Conservation (phyloP, 2,113 vertebrate species). For the Pleuronectes platessa region DNA sequence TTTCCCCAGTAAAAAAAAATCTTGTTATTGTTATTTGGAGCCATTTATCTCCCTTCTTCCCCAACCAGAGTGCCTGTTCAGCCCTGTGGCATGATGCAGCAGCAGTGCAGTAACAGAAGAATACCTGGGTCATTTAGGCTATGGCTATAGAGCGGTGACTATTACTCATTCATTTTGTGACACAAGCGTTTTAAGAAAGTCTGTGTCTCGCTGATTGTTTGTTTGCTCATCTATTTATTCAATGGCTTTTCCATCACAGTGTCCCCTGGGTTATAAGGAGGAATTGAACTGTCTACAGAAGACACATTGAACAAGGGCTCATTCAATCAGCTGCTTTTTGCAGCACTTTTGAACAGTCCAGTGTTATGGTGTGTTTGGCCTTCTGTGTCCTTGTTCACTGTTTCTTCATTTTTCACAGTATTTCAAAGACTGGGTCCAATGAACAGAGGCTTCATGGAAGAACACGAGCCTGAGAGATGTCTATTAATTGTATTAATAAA, state of each 20-base stretch:
- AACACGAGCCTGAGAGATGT: neutral
- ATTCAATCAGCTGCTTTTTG: constrained; percentile 5
- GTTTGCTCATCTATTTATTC: neutral
- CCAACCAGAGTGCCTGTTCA: neutral
- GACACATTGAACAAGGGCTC: constrained; percentile 9
- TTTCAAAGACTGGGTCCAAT: neutral
- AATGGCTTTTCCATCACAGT: neutral
- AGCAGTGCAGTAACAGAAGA: neutral
- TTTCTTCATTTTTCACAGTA: neutral
- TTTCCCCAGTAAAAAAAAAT: neutral
- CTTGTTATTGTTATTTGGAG: constrained; percentile 21
- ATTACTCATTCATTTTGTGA: neutral
- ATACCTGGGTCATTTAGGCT: neutral
- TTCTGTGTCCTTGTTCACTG: constrained; percentile 13
- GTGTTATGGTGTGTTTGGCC: constrained; percentile 6
- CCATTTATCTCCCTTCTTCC: constrained; percentile 38
- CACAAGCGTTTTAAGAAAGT: neutral
- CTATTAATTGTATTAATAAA: neutral
- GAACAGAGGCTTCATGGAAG: neutral
- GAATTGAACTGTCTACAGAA: constrained; percentile 22
- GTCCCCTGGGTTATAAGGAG: constrained; percentile 7
- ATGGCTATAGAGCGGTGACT: neutral
- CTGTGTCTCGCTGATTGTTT: neutral
- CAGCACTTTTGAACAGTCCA: constrained; percentile 7
- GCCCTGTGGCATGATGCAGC: constrained; percentile 14